Evolutionary conservation across 2,797 vertebrate species (phyloP), one percentile per base, ranked within the genome.

Genomic region (Falco novaeseelandiae): DNA sequence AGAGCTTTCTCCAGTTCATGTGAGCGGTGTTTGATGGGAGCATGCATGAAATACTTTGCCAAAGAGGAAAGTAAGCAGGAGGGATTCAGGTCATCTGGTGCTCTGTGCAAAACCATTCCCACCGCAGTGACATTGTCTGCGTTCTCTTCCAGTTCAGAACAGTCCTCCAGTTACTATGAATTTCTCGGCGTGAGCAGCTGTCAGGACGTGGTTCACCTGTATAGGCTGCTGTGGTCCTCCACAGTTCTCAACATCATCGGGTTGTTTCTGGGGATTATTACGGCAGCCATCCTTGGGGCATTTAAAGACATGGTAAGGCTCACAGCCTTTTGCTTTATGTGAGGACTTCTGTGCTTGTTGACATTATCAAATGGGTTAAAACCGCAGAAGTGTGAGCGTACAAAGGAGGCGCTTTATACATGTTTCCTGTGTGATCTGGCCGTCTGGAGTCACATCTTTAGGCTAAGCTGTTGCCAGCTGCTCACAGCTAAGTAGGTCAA

Each of bases 201-300:
- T 87, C 98, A 98, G 98, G 99, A 99, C 0, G 99, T 98, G 93
- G 89, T 99, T 82, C 99, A 99, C 93, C 98, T 99, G 65, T 98
- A 99, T 62, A 98, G 99, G 38, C 98, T 99, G 96, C 98, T 99
- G 81, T 99, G 99, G 99, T 97, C 98, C 78, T 99, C 98, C 4
- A 98, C 99, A 12, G 98, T 98, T 58, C 98, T 99, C 74, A 99
- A 99, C 11, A 97, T 99, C 55, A 65, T 99, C 2, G 98, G 98
- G 9, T 79, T 99, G 95, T 99, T 99, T 87, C 97, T 99, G 97
- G 99, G 99, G 44, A 99, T 99, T 85, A 93, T 99, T 97, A 98
- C 99, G 0, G 99, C 99, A 0, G 99, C 99, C 27, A 97, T 99
- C 82, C 99, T 99, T 20, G 99, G 99, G 74, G 99, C 99, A 1